These are phyloP conservation scores for Hippopotamyrus pictus DNA, from an alignment of 2,797 vertebrate genomes.

Conservation along the genomic window DNA sequence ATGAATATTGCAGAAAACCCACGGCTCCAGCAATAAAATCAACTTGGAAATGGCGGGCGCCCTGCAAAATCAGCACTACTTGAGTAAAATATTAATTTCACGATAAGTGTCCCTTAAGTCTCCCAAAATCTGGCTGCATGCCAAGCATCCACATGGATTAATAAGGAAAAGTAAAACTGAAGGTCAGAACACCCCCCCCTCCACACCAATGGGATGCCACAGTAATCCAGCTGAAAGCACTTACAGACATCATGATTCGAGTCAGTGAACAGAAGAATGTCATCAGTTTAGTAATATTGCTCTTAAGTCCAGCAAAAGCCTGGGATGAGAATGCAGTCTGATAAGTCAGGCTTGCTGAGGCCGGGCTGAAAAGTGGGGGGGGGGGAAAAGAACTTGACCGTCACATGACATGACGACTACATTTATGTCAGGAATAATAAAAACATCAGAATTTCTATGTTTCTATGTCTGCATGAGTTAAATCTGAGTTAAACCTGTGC, in stretches of 20 bases:
- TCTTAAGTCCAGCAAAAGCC: slow-evolving; percentile 16
- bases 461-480: neutral
- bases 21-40: neutral
- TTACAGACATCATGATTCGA: slow-evolving; percentile 13
- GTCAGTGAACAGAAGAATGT: slow-evolving; percentile 21
- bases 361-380: neutral
- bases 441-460: neutral
- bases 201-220: neutral
- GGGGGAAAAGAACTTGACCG: too few relatives aligned
- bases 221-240: slow-evolving; percentile 16
- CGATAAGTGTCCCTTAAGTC: neutral
- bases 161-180: slow-evolving; percentile 18
- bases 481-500: neutral
- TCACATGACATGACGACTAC: neutral
- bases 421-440: neutral
- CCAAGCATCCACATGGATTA: neutral
- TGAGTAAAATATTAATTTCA: neutral
- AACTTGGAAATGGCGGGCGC: neutral
- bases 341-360: neutral
- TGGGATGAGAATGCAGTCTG: neutral
- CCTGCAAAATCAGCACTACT: neutral
- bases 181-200: slow-evolving; percentile 3
- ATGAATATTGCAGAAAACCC: neutral
- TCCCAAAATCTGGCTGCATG: neutral
- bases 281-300: slow-evolving; percentile 18